Evolutionary conservation across 92 coral and sea anemone species (phyloP), one percentile per base, ranked within the genome.

Genomic region (Porites rus): DNA sequence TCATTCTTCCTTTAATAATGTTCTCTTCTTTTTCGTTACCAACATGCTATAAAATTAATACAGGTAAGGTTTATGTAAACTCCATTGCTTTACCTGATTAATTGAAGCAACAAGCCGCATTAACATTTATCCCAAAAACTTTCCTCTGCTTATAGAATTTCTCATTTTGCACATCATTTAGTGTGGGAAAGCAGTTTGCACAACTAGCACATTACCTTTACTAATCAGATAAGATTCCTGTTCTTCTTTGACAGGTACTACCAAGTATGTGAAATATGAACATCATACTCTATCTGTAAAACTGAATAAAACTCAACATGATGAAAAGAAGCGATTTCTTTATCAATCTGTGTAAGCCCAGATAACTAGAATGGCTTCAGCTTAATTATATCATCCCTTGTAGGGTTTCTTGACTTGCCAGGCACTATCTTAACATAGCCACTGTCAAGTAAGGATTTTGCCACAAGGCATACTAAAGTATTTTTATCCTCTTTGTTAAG

Each of bases 21-120:
- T 71, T 71, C 53, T 71, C 75, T 69, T 69, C 74, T 71, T 69
- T 69, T 69, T 69, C 52, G 17, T 69, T 69, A 69, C 74, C 74
- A 69, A 69, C 74, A 69, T 69, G 74, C 51, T 69, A 69, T 69
- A 69, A 69, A 69, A 69, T 69, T 69, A 69, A 43, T 43, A 12
- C 53, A 13, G 53, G 75, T 71, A 71, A 71, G 53, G 46, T 71
- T 31, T 71, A 71, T 71, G 75, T 31, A 71, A 14, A 71, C 58
- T 71, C 75, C 53, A 46, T 71, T 71, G 75, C 75, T 71, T 71
- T 71, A 71, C 75, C 75, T 43, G 54, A 71, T 71, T 28, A 71
- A 71, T 71, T 71, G 75, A 71, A 71, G 53, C 53, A 71, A 71
- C 75, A 71, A 71, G 75, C 75, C 75, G 46, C 58, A 46, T 43